Evolutionary conservation across 1,140 invertebrate genomes (phyloP).

Genomic region (Phthorimaea operculella): DNA sequence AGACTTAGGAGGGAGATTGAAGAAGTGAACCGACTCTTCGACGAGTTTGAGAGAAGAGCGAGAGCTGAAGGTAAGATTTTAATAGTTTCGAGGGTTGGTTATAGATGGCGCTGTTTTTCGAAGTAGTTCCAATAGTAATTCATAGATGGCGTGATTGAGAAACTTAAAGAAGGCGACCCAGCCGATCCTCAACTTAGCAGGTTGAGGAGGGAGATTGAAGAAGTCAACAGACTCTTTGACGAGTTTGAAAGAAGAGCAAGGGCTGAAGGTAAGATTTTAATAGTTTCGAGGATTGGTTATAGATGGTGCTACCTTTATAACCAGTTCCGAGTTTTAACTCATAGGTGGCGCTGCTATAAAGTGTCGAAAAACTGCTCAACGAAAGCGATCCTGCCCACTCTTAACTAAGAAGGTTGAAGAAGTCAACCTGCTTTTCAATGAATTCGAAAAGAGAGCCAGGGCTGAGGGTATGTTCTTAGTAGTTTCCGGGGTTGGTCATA

Average conservation of each 20-base stretch:
- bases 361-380: conserved; percentile 84
- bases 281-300: too few relatives aligned
- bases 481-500: not conserved
- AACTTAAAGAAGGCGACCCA: conserved; percentile 89
- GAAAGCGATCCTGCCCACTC: conserved; percentile 96
- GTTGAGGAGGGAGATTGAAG: conserved; percentile 91
- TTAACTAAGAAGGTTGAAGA: conserved; percentile 90
- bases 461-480: conserved; percentile 73
- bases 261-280: conserved; percentile 73
- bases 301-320: too few relatives aligned
- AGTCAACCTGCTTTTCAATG: conserved; percentile 95
- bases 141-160: too few relatives aligned
- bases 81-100: not conserved
- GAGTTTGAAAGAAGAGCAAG: conserved; percentile 90
- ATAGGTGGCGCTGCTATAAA: too few relatives aligned
- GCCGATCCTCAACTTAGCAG: conserved; percentile 91
- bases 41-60: conserved; percentile 90
- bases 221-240: conserved; percentile 95
- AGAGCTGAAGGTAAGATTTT: conserved; percentile 76
- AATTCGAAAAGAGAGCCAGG: conserved; percentile 87
- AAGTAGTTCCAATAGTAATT: too few relatives aligned
- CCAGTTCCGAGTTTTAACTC: too few relatives aligned
- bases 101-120: too few relatives aligned
- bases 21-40: conserved; percentile 95
- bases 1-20: conserved; percentile 92